phyloP scores from a whole-genome alignment of 2,113 vertebrate genomes.

The crab-eating macaque (Macaca fascicularis) region DNA sequence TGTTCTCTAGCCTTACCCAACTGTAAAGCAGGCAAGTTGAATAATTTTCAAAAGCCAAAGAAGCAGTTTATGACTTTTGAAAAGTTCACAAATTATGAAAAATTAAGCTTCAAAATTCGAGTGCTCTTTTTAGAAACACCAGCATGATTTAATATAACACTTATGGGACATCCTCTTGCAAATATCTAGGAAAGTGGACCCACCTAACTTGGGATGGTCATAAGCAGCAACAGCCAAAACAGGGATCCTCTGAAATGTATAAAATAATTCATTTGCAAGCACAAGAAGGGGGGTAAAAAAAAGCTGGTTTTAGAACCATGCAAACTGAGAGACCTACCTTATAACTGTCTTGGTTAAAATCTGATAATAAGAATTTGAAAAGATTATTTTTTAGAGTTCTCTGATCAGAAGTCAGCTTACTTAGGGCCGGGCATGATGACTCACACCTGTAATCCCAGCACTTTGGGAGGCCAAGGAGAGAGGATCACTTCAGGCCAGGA shows the following conservation, averaged over 20 bases:
- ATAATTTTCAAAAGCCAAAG: no score
- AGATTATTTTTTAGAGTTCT: neutral
- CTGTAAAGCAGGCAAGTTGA: no score
- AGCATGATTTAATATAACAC: neutral
- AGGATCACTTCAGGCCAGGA: no score
- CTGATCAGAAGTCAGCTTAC: neutral
- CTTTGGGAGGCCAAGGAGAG: no score
- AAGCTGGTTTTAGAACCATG: neutral
- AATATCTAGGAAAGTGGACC: neutral
- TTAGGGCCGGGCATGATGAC: neutral
- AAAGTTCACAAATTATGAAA: neutral
- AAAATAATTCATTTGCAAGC: no score
- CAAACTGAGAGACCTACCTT: neutral
- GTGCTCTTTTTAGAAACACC: neutral
- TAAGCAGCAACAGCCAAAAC: neutral
- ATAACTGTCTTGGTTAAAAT: neutral
- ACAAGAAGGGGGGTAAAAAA: fast-evolving
- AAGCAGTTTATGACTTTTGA: neutral
- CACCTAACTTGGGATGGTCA: neutral
- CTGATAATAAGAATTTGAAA: neutral
- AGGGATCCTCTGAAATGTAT: neutral
- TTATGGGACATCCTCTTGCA: neutral
- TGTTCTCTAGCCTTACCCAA: no score
- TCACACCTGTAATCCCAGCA: no score
- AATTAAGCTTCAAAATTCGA: neutral